Evolutionary conservation across 2,888 invertebrate genomes (phyloP).

Genomic region (Electrophaes corylata): DNA sequence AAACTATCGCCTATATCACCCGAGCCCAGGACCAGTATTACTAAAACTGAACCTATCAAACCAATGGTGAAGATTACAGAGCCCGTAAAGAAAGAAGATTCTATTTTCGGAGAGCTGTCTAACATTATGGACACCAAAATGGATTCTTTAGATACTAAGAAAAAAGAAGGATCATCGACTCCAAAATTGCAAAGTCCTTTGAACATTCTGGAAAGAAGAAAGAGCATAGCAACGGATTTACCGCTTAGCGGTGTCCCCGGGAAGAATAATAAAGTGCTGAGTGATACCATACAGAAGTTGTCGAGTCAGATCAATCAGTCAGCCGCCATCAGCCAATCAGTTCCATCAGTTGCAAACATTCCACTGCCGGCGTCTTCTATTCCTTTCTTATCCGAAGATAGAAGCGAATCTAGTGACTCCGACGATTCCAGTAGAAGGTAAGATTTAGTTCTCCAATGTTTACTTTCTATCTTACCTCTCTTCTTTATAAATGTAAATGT

Average conservation of each 20-base stretch:
- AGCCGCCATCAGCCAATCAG: slow-evolving; percentile 68
- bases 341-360: slow-evolving; percentile 52
- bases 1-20: slow-evolving; percentile 54
- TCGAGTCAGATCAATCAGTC: slow-evolving; percentile 80
- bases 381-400: slow-evolving; percentile 64
- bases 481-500: not conserved
- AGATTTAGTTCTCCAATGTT: slow-evolving; percentile 31
- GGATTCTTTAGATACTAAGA: slow-evolving; percentile 65
- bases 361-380: slow-evolving; percentile 54
- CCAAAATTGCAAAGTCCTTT: slow-evolving; percentile 71
- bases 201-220: slow-evolving; percentile 69
- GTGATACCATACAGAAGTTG: slow-evolving; percentile 86
- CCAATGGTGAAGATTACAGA: slow-evolving; percentile 54
- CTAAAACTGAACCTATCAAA: slow-evolving; percentile 52
- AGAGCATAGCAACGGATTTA: slow-evolving; percentile 69
- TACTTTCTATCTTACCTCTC: not conserved
- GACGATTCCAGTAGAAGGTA: slow-evolving; percentile 78
- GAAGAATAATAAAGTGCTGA: slow-evolving; percentile 85
- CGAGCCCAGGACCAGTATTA: slow-evolving; percentile 47
- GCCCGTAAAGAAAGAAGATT: slow-evolving; percentile 59
- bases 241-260: slow-evolving; percentile 63
- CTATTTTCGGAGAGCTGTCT: slow-evolving; percentile 73
- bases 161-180: slow-evolving; percentile 65
- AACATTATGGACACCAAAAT: slow-evolving; percentile 66
- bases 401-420: slow-evolving; percentile 77